phyloP scores from a whole-genome alignment of 2,888 invertebrate species.

The Andrena fulva region DNA sequence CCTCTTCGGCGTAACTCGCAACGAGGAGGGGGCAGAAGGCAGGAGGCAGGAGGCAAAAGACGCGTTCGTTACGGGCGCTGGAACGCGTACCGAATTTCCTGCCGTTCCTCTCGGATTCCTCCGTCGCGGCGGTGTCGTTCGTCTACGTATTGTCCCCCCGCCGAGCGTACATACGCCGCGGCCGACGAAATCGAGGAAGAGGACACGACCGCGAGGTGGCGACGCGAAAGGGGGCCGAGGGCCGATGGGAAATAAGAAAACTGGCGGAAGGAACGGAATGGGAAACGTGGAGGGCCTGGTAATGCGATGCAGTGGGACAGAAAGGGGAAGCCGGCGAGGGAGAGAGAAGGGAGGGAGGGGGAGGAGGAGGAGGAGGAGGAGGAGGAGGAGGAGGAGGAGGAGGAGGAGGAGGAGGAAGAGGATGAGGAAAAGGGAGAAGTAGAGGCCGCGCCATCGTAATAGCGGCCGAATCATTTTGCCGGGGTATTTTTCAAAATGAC shows the following conservation, averaged over 20 bases:
- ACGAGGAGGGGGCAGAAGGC: conserved; percentile 16
- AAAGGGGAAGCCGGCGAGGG: conserved; percentile 26
- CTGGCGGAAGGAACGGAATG: not conserved
- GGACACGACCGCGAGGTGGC: not conserved
- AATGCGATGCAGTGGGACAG: conserved; percentile 23
- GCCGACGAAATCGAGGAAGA: not conserved
- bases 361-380: conserved; percentile 21
- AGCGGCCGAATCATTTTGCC: conserved; percentile 79
- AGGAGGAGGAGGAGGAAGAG: conserved; percentile 10
- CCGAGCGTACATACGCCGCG: not conserved
- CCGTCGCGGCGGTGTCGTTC: not conserved
- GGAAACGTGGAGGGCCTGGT: not conserved
- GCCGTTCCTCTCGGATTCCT: not conserved
- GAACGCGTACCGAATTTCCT: conserved; percentile 16
- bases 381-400: not conserved
- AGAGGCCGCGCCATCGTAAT: conserved; percentile 74
- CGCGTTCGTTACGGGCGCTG: conserved; percentile 58
- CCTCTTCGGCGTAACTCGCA: conserved; percentile 16
- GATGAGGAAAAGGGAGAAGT: conserved; percentile 31
- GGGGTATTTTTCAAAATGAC: conserved; percentile 80
- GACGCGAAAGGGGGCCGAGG: not conserved
- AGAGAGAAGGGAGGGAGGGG: conserved; percentile 1
- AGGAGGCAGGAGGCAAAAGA: not conserved
- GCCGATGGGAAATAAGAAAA: conserved; percentile 26
- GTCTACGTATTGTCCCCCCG: not conserved